A percentile compares a stretch with the other conserved stretches of the same genome.
Conservation (phyloP, 2,888 invertebrate genomes). For the Plagiodera versicolora region DNA sequence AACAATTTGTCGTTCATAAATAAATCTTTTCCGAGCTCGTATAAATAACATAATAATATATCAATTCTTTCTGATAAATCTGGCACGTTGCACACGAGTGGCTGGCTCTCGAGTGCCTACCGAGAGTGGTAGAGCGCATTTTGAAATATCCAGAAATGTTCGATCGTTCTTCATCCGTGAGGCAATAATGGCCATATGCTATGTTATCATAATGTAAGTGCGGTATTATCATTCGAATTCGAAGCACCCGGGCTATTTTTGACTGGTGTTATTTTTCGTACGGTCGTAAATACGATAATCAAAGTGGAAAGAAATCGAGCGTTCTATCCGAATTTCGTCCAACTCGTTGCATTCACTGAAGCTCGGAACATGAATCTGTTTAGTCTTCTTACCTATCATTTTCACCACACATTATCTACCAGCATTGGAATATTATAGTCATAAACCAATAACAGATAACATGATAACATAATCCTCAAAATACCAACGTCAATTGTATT, state of each 20-base stretch:
- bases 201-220: conserved; percentile 46
- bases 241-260: conserved; percentile 28
- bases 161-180: conserved; percentile 37
- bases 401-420: too few relatives aligned
- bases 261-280: conserved; percentile 42
- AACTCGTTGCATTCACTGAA: neutral
- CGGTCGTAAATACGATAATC: conserved; percentile 45
- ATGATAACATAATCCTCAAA: too few relatives aligned
- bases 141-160: conserved; percentile 7
- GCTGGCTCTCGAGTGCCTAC: conserved; percentile 2
- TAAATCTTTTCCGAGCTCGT: neutral
- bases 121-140: conserved; percentile 6
- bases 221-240: conserved; percentile 45
- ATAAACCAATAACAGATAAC: too few relatives aligned
- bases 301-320: conserved; percentile 10
- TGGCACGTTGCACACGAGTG: neutral
- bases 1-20: neutral
- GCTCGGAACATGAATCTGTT: neutral
- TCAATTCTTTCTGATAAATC: conserved; percentile 10
- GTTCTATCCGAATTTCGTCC: neutral
- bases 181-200: conserved; percentile 47
- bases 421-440: too few relatives aligned
- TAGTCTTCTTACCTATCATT: too few relatives aligned
- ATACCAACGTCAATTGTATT: too few relatives aligned
- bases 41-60: neutral